Evolutionary conservation across 2,113 vertebrate genomes (phyloP).

Genomic region (Thomomys bottae): DNA sequence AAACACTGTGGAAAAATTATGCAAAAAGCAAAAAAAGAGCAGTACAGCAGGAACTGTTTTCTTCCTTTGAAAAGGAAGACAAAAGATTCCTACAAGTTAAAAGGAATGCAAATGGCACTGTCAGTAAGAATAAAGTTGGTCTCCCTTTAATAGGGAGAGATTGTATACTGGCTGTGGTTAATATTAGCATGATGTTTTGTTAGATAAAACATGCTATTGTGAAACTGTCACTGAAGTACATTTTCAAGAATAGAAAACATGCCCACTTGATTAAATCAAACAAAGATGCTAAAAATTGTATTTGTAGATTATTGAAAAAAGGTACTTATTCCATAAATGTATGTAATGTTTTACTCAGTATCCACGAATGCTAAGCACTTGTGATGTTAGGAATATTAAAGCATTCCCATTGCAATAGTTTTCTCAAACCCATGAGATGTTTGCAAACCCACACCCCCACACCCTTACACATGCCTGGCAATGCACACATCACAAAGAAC

Average conservation of each 20-base stretch:
- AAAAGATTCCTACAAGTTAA: background rate
- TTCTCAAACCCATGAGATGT: no score
- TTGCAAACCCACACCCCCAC: no score
- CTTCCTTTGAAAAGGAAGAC: background rate
- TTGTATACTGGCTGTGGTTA: background rate
- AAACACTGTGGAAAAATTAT: slow-evolving; percentile 34
- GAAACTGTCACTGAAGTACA: slow-evolving; percentile 7
- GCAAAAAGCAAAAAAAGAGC: background rate
- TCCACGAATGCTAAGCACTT: background rate
- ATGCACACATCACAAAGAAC: no score
- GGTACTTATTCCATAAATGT: slow-evolving; percentile 14
- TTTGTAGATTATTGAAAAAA: slow-evolving; percentile 19
- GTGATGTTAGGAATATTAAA: background rate
- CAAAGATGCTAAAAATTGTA: background rate
- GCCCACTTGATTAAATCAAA: slow-evolving; percentile 9
- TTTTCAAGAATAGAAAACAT: slow-evolving; percentile 16
- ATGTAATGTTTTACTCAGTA: background rate
- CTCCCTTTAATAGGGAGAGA: background rate
- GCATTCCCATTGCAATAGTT: background rate
- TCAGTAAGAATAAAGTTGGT: background rate
- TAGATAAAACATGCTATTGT: background rate
- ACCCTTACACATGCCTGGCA: no score
- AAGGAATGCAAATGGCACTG: background rate
- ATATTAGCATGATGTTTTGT: slow-evolving; percentile 1
- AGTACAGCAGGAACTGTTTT: background rate